Percentiles rank a stretch among this genome's conserved stretches.
Conservation (phyloP, 2,797 vertebrate species). For the Pangasius mekongensis region DNA sequence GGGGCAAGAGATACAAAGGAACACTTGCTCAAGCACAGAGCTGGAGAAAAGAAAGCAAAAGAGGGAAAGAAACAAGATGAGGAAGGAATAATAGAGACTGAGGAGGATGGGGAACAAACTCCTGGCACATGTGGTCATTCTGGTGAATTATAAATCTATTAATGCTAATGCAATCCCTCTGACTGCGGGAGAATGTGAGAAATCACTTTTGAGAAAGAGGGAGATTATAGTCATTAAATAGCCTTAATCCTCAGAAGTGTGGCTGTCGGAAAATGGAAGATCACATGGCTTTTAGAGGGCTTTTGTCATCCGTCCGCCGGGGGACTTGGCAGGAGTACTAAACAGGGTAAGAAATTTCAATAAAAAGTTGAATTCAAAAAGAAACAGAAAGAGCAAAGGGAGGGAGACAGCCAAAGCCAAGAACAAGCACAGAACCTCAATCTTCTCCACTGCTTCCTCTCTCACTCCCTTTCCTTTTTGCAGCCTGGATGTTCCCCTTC, state of each 20-base stretch:
- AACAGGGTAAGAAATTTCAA: slow-evolving; percentile 83
- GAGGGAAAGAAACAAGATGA: slow-evolving; percentile 40
- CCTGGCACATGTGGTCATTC: slow-evolving; percentile 67
- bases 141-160: slow-evolving; percentile 65
- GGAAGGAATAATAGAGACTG: slow-evolving; percentile 45
- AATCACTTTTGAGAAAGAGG: slow-evolving; percentile 82
- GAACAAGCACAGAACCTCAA: slow-evolving; percentile 4
- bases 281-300: slow-evolving; percentile 86
- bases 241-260: slow-evolving; percentile 92
- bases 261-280: slow-evolving; percentile 87
- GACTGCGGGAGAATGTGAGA: slow-evolving; percentile 79
- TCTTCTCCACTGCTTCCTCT: slow-evolving; percentile 61
- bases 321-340: slow-evolving; percentile 83
- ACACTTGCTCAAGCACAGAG: slow-evolving; percentile 53
- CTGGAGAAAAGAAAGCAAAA: slow-evolving; percentile 42
- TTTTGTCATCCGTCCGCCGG: slow-evolving; percentile 81
- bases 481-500: slow-evolving; percentile 64
- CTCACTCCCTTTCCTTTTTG: slow-evolving; percentile 61
- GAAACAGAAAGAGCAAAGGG: slow-evolving; percentile 69
- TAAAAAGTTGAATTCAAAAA: slow-evolving; percentile 87
- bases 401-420: slow-evolving; percentile 37
- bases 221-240: slow-evolving; percentile 96
- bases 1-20: slow-evolving; percentile 56
- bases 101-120: slow-evolving; percentile 43
- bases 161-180: slow-evolving; percentile 77